phyloP scores from a whole-genome alignment of 92 coral and sea anemone species.

The Meandrina meandrites region DNA sequence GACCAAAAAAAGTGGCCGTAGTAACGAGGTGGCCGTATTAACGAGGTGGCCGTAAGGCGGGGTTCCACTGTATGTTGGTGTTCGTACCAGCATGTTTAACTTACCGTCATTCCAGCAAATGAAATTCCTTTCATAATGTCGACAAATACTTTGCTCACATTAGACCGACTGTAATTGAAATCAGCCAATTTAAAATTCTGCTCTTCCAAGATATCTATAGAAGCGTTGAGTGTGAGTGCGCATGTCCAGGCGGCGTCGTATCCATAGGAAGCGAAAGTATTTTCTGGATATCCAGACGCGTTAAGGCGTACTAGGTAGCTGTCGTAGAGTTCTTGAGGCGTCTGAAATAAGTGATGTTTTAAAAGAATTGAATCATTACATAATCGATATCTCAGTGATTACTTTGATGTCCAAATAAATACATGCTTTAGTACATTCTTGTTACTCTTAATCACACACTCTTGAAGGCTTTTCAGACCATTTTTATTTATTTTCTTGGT shows the following conservation, averaged over 20 bases:
- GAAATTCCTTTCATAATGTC: constrained; percentile 58
- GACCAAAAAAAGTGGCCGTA: no score
- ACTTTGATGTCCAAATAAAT: no score
- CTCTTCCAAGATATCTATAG: constrained; percentile 43
- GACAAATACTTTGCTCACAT: constrained; percentile 58
- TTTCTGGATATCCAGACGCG: constrained; percentile 39
- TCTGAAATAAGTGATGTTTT: constrained; percentile 29
- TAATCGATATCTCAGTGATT: no score
- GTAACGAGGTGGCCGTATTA: no score
- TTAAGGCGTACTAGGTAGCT: constrained; percentile 46
- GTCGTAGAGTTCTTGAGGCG: constrained; percentile 50
- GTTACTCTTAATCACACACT: no score
- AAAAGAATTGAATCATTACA: neutral
- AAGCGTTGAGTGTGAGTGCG: constrained; percentile 67
- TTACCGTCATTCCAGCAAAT: constrained; percentile 78
- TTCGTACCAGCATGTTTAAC: neutral
- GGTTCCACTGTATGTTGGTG: no score
- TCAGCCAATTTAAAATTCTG: constrained; percentile 41
- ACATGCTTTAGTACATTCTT: no score
- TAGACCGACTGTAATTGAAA: constrained; percentile 57
- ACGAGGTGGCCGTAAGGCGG: no score
- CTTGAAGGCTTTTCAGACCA: no score
- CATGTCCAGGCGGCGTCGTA: constrained; percentile 82
- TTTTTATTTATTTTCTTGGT: no score
- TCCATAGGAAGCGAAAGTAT: constrained; percentile 70